Conservation (phyloP, 2,113 vertebrate genomes). For the Prinia subflava region DNA sequence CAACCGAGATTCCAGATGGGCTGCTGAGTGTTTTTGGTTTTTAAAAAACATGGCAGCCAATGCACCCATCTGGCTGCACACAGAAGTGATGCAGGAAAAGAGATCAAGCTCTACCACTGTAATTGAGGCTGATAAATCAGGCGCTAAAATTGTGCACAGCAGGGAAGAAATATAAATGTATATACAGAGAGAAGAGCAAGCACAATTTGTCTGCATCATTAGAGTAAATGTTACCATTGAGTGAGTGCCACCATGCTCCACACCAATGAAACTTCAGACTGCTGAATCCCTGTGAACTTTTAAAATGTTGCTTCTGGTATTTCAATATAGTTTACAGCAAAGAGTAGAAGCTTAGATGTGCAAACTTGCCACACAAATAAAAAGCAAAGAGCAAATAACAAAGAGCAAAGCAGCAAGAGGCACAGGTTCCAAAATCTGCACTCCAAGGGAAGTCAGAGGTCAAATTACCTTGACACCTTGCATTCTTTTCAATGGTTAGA, state of each 20-base stretch:
- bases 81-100: conserved; percentile 34
- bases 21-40: conserved; percentile 66
- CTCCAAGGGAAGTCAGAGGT: background rate
- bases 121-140: conserved; percentile 67
- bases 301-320: conserved; percentile 24
- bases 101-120: conserved; percentile 47
- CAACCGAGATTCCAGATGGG: conserved; percentile 67
- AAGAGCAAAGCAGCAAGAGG: background rate
- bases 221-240: conserved; percentile 41
- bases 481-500: background rate
- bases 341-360: background rate
- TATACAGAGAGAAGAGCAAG: conserved; percentile 50
- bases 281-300: conserved; percentile 44
- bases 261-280: background rate
- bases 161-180: conserved; percentile 61
- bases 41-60: conserved; percentile 72
- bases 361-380: background rate
- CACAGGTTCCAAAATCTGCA: background rate
- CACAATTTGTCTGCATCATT: conserved; percentile 66
- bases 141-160: conserved; percentile 57
- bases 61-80: conserved; percentile 67
- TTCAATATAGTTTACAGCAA: conserved; percentile 37
- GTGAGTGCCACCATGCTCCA: conserved; percentile 31
- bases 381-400: background rate
- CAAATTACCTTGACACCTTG: background rate